A percentile compares a stretch with the other conserved stretches of the same genome.
Conservation (phyloP, 2,888 invertebrate genomes). For the Machimus atricapillus region DNA sequence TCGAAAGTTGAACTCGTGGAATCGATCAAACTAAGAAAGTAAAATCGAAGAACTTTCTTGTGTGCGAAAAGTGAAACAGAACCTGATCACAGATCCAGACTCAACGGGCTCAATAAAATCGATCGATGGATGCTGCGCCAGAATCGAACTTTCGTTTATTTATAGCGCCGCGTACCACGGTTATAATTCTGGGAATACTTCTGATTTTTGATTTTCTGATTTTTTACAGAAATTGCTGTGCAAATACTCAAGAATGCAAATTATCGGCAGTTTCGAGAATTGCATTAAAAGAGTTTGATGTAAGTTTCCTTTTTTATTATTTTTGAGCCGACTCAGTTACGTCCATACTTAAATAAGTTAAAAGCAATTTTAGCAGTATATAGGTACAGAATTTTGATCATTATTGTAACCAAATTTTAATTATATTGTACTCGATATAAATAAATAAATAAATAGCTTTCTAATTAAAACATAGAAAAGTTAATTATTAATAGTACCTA, state of each 20-base stretch:
- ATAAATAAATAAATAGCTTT: too few relatives aligned
- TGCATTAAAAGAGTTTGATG: not conserved
- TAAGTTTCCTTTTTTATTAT: not conserved
- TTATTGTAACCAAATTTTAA: too few relatives aligned
- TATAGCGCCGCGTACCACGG: not conserved
- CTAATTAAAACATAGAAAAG: too few relatives aligned
- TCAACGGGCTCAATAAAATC: not conserved
- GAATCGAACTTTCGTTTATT: not conserved
- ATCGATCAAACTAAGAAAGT: not conserved
- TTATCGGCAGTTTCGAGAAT: not conserved
- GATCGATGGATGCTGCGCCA: not conserved
- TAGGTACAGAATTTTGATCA: not conserved
- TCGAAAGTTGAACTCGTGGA: not conserved
- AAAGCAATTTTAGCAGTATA: not conserved
- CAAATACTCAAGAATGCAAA: not conserved
- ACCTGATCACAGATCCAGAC: not conserved
- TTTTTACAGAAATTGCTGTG: not conserved
- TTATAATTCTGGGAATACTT: not conserved
- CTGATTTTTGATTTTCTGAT: not conserved
- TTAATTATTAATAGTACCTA: too few relatives aligned
- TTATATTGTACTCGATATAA: too few relatives aligned
- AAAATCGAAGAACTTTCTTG: conserved; percentile 5
- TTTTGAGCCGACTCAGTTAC: not conserved
- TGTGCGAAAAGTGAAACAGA: not conserved
- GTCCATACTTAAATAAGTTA: not conserved